phyloP scores from a whole-genome alignment of 1,140 invertebrate species.

The Parapsyche elsis region DNA sequence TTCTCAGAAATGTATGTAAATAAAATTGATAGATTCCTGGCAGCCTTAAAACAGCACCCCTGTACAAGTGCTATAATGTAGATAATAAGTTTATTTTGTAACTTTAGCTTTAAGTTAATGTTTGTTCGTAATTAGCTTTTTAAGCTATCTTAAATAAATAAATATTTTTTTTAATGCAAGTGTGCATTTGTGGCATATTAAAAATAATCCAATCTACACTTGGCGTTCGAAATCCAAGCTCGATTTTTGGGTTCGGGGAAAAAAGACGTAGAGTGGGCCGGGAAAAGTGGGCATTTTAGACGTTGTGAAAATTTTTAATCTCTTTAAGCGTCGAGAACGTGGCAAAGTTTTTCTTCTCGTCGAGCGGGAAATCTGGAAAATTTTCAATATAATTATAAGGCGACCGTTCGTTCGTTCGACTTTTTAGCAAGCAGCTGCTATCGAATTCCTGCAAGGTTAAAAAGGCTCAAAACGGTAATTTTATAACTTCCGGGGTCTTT shows the following conservation, averaged over 20 bases:
- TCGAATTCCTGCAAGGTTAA: conserved; percentile 43
- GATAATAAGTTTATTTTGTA: too few relatives aligned
- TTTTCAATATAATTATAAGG: conserved; percentile 52
- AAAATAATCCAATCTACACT: too few relatives aligned
- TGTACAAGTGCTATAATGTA: too few relatives aligned
- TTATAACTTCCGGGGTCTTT: conserved; percentile 32
- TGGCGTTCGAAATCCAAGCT: too few relatives aligned
- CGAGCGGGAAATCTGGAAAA: conserved; percentile 16
- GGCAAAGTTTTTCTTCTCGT: conserved; percentile 25
- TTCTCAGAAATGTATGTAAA: too few relatives aligned
- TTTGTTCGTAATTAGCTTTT: too few relatives aligned
- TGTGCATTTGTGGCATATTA: too few relatives aligned
- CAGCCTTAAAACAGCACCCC: too few relatives aligned
- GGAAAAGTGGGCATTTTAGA: neutral
- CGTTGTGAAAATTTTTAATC: conserved; percentile 37
- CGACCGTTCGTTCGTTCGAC: conserved; percentile 27
- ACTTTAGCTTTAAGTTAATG: too few relatives aligned
- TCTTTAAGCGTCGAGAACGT: neutral
- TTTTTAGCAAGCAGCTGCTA: conserved; percentile 44
- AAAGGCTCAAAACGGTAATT: conserved; percentile 27
- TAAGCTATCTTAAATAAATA: too few relatives aligned
- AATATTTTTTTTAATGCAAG: too few relatives aligned
- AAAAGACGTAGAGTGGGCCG: neutral
- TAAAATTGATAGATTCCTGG: too few relatives aligned
- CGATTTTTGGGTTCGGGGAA: neutral